A percentile compares a stretch with the other conserved stretches of the same genome.
These are phyloP conservation scores for Cynocephalus volans DNA, from an alignment of 2,113 vertebrate genomes.

Conservation along the genomic window DNA sequence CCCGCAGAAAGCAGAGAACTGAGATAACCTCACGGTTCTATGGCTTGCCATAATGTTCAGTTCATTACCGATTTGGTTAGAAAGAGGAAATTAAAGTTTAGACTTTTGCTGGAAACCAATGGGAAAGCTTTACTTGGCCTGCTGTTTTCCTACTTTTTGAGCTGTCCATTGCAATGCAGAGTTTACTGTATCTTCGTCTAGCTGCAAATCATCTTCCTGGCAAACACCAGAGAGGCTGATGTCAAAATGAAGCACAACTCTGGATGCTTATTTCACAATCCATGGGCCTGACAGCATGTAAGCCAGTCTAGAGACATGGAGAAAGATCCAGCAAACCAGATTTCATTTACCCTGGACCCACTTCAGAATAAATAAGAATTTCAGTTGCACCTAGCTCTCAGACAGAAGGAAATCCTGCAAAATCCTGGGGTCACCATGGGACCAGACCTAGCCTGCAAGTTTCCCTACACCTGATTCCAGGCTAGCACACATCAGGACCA, in stretches of 20 bases:
- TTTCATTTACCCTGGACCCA: background rate
- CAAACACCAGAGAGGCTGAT: background rate
- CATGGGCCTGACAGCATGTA: background rate
- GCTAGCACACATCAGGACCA: background rate
- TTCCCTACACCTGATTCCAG: background rate
- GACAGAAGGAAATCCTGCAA: background rate
- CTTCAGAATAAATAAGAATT: background rate
- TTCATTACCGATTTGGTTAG: background rate
- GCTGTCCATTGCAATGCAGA: background rate
- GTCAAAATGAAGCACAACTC: background rate
- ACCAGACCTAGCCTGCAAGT: background rate
- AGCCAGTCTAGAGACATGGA: background rate
- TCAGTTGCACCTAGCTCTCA: background rate
- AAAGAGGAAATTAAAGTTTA: background rate
- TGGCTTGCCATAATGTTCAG: background rate
- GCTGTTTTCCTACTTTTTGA: background rate
- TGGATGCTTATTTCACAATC: background rate
- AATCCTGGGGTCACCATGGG: background rate
- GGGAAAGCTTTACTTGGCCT: background rate
- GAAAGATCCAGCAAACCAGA: background rate
- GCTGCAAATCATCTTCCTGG: background rate
- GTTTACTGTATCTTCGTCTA: background rate
- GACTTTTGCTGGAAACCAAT: background rate
- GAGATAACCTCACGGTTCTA: background rate
- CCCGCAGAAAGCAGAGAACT: background rate